Conservation (phyloP, 2,113 vertebrate species). For the Todiramphus chloris region DNA sequence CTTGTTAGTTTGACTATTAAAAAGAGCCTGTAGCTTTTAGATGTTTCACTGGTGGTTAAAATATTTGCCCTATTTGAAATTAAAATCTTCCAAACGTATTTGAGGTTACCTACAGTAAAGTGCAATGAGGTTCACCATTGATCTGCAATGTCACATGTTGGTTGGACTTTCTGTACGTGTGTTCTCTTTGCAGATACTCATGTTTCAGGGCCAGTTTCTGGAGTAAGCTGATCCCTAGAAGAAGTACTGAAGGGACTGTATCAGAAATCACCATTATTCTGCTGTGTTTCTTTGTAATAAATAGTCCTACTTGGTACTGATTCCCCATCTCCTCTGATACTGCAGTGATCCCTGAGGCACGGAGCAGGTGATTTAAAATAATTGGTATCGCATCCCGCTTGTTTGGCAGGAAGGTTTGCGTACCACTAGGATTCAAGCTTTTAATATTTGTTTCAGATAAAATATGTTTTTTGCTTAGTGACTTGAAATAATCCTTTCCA, state of each 20-base stretch:
- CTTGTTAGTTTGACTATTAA: neutral
- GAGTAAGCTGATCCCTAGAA: neutral
- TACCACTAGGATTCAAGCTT: neutral
- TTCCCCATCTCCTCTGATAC: neutral
- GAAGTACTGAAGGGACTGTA: neutral
- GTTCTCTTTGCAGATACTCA: neutral
- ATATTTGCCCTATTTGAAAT: neutral
- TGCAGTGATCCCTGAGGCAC: neutral
- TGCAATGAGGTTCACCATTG: neutral
- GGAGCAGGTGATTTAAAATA: constrained; percentile 1
- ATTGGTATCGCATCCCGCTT: neutral
- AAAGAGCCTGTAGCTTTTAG: neutral
- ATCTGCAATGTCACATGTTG: accelerated
- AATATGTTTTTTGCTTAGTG: neutral
- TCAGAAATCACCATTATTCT: neutral
- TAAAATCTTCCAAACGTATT: neutral
- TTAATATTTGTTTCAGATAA: neutral
- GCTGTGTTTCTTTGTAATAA: neutral
- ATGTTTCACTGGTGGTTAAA: neutral
- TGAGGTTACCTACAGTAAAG: neutral
- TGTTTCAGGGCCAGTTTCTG: neutral
- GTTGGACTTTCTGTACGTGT: accelerated
- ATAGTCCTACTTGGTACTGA: neutral
- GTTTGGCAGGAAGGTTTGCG: neutral
- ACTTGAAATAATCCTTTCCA: neutral